Conservation (phyloP, 2,888 invertebrate species). For the Acronicta leporina region DNA sequence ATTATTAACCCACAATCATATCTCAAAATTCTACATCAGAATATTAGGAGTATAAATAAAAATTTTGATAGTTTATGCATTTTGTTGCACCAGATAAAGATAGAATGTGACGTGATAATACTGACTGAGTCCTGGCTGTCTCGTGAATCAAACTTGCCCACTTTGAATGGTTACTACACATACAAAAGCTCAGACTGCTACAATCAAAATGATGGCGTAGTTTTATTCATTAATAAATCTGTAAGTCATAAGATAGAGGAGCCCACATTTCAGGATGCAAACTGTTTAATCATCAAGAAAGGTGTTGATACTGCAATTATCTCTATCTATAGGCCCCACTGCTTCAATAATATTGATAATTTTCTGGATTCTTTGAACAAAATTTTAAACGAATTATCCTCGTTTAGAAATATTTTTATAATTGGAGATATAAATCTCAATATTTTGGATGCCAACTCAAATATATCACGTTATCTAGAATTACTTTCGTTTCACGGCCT, state of each 20-base stretch:
- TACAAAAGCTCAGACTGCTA: background rate
- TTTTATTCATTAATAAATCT: constrained; percentile 1
- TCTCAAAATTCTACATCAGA: constrained; percentile 5
- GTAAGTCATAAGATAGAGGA: background rate
- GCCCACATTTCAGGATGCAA: constrained; percentile 1
- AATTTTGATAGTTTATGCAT: constrained; percentile 3
- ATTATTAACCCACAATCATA: constrained; percentile 1
- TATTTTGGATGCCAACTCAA: background rate
- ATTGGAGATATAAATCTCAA: constrained; percentile 14
- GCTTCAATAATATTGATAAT: constrained; percentile 4
- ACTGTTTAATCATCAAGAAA: constrained; percentile 9
- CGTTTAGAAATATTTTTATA: constrained; percentile 9
- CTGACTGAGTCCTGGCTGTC: constrained; percentile 5
- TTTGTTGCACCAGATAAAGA: background rate
- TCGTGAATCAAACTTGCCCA: background rate
- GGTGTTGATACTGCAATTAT: constrained; percentile 1
- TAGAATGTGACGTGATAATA: constrained; percentile 3
- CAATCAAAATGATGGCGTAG: constrained; percentile 2
- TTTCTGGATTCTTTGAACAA: constrained; percentile 5
- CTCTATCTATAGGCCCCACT: constrained; percentile 10
- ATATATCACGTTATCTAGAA: constrained; percentile 3
- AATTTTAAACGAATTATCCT: constrained; percentile 1
- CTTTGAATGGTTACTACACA: constrained; percentile 1
- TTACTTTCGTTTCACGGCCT: constrained; percentile 6
- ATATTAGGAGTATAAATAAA: constrained; percentile 4